phyloP scores from a whole-genome alignment of 2,113 vertebrate genomes.

The Cyphomyrus discorhynchus region DNA sequence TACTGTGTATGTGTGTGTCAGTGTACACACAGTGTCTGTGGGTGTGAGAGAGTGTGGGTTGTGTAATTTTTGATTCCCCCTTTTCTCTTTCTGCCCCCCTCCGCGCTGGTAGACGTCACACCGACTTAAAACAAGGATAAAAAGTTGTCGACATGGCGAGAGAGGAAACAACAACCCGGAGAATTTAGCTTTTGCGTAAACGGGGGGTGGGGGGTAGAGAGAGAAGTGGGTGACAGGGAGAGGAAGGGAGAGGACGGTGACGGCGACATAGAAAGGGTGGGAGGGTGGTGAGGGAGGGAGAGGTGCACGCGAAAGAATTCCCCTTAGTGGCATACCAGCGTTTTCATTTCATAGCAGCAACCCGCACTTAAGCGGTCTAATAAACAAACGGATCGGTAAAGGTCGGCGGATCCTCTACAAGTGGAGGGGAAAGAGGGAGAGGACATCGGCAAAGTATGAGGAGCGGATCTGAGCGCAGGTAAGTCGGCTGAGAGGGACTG shows the following conservation, averaged over 20 bases:
- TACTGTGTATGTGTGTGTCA: background rate
- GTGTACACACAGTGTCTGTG: background rate
- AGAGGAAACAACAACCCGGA: conserved; percentile 29
- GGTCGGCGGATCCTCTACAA: background rate
- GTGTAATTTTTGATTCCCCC: conserved; percentile 45
- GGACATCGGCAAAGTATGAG: conserved; percentile 20
- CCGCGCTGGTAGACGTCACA: conserved; percentile 47
- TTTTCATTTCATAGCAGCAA: background rate
- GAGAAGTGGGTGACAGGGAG: conserved; percentile 5
- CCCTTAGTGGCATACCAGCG: background rate
- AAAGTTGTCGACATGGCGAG: conserved; percentile 44
- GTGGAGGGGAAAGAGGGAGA: background rate
- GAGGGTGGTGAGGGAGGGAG: conserved; percentile 22
- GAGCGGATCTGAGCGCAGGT: conserved; percentile 31
- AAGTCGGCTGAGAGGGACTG: background rate
- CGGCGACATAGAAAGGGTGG: conserved; percentile 47
- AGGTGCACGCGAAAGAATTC: conserved; percentile 15
- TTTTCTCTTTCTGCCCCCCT: conserved; percentile 23
- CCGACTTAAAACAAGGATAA: conserved; percentile 50
- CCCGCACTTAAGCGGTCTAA: background rate
- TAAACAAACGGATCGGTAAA: background rate
- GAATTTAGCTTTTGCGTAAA: conserved; percentile 40
- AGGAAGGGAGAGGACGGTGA: conserved; percentile 41
- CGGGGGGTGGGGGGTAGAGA: background rate
- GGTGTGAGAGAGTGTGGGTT: conserved; percentile 26